A percentile compares a stretch with the other conserved stretches of the same genome.
Evolutionary conservation across 1,140 invertebrate species (phyloP).

Genomic region (Bombus difficillimus): DNA sequence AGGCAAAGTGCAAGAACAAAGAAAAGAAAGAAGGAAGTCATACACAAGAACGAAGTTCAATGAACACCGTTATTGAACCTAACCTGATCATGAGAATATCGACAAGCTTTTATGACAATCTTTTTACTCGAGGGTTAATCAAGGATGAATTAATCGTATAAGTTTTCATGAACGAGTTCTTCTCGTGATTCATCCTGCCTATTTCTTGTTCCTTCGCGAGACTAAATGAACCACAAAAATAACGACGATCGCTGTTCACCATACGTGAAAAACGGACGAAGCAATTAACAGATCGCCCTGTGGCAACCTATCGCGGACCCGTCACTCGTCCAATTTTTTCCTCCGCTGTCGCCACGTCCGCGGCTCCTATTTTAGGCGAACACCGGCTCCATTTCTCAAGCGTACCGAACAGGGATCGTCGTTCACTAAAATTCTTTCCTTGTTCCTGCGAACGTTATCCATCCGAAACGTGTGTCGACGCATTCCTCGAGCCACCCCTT

Average conservation of each 20-base stretch:
- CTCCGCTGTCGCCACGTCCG: slow-evolving; percentile 17
- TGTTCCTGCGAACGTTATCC: slow-evolving; percentile 36
- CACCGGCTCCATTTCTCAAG: slow-evolving; percentile 41
- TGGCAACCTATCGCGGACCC: slow-evolving; percentile 19
- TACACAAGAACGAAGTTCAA: background rate
- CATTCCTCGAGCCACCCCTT: slow-evolving; percentile 27
- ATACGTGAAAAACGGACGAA: slow-evolving; percentile 8
- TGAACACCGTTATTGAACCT: background rate
- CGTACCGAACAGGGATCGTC: slow-evolving; percentile 10
- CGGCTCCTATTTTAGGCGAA: slow-evolving; percentile 29
- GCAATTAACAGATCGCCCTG: slow-evolving; percentile 42
- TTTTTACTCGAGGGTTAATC: background rate
- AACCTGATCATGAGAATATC: background rate
- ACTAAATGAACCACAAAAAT: slow-evolving; percentile 9
- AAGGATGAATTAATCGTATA: background rate
- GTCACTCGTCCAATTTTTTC: slow-evolving; percentile 27
- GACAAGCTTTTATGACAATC: slow-evolving; percentile 21
- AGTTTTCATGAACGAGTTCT: background rate
- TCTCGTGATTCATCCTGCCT: background rate
- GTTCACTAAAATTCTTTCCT: slow-evolving; percentile 52
- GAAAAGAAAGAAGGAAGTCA: background rate
- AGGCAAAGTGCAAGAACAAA: background rate
- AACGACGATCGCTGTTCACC: slow-evolving; percentile 13
- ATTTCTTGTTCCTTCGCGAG: background rate
- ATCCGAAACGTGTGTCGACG: slow-evolving; percentile 9